Evolutionary conservation across 2,888 invertebrate genomes (phyloP).

Genomic region (Drosophila mulleri): DNA sequence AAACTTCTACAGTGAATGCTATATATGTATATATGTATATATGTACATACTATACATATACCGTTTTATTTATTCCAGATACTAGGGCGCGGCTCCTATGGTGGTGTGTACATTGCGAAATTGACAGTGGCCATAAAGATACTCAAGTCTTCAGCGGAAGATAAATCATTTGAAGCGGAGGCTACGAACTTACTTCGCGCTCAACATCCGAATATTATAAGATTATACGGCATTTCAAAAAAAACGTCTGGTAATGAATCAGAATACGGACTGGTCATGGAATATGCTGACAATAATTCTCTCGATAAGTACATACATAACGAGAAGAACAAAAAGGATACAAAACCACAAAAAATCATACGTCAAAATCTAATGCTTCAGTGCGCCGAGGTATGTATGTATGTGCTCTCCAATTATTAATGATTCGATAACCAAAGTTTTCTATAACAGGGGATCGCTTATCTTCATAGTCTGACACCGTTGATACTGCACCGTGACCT

Average conservation of each 20-base stretch:
- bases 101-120: background rate
- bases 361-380: conserved; percentile 7
- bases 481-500: conserved; percentile 51
- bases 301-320: background rate
- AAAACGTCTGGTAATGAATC: no score
- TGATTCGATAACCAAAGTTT: background rate
- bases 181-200: background rate
- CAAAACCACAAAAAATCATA: no score
- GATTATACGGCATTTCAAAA: background rate
- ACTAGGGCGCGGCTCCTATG: background rate
- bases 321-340: fast-evolving
- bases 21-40: background rate
- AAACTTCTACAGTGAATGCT: background rate
- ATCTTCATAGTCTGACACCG: conserved; percentile 32
- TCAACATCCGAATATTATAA: conserved; percentile 4
- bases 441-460: conserved; percentile 31
- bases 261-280: background rate
- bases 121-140: background rate
- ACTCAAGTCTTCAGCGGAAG: fast-evolving
- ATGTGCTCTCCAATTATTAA: no score
- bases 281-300: background rate
- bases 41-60: no score
- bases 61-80: no score
- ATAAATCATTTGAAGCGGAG: background rate
- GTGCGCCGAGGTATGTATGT: background rate